Percentiles rank a stretch among this genome's conserved stretches.
These are phyloP conservation scores for Microcebus murinus DNA, from an alignment of 2,113 vertebrate species.

Conservation along the genomic window DNA sequence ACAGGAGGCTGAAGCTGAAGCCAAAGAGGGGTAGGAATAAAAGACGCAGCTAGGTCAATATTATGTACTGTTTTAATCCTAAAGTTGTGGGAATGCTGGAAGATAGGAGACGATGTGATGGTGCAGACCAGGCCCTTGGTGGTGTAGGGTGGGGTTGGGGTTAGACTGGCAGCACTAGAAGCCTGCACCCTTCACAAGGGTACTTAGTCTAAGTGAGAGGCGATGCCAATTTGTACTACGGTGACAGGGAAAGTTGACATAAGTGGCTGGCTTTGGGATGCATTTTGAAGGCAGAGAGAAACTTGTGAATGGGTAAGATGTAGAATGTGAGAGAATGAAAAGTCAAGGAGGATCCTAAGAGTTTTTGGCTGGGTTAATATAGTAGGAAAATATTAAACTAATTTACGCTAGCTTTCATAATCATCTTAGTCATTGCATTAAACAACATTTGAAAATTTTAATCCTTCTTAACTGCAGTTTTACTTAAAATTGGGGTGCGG, in stretches of 20 bases:
- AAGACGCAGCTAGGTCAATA: not conserved
- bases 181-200: not conserved
- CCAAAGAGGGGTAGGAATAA: not conserved
- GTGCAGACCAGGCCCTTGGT: no score
- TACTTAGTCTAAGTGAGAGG: accelerated
- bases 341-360: not conserved
- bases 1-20: not conserved
- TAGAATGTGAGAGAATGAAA: not conserved
- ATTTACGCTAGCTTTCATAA: not conserved
- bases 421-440: not conserved
- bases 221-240: accelerated
- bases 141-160: accelerated
- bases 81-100: accelerated
- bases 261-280: not conserved
- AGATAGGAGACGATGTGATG: not conserved
- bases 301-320: not conserved
- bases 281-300: not conserved
- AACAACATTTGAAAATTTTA: not conserved
- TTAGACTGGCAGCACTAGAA: accelerated
- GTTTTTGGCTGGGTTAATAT: not conserved
- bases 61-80: no score
- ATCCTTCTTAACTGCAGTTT: not conserved
- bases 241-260: accelerated
- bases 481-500: not conserved
- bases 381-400: not conserved